These are phyloP conservation scores for Cynoglossus semilaevis DNA, from an alignment of 2,113 vertebrate genomes.

Conservation along the genomic window DNA sequence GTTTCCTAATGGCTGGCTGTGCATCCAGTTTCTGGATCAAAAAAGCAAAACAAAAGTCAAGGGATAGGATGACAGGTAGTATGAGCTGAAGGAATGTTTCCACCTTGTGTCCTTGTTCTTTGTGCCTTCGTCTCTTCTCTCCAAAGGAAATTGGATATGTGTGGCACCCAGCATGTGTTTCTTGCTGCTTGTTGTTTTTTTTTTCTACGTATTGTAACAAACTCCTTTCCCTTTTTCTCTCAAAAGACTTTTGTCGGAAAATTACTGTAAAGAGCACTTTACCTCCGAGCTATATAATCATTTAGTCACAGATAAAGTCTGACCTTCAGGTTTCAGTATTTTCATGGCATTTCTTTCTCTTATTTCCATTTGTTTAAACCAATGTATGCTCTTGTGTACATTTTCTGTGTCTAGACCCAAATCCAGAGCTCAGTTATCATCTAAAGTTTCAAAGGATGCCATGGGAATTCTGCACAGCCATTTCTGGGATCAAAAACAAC, in stretches of 20 bases:
- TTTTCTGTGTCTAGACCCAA: conserved; percentile 19
- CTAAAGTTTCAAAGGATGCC: conserved; percentile 45
- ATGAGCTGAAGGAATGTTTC: conserved; percentile 64
- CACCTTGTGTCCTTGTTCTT: conserved; percentile 59
- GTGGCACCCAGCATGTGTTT: conserved; percentile 61
- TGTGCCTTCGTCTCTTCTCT: conserved; percentile 40
- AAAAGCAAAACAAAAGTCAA: conserved; percentile 54
- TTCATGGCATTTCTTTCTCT: conserved; percentile 27
- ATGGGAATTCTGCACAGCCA: conserved; percentile 34
- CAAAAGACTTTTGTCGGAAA: conserved; percentile 64
- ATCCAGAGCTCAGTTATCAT: conserved; percentile 34
- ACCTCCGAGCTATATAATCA: conserved; percentile 56
- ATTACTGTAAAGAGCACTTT: conserved; percentile 41
- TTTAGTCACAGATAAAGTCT: conserved; percentile 41
- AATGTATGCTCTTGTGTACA: background rate
- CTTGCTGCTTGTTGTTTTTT: conserved; percentile 41
- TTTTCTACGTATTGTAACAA: conserved; percentile 49
- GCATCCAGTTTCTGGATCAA: conserved; percentile 53
- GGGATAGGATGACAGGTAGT: conserved; percentile 55
- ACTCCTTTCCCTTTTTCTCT: conserved; percentile 46
- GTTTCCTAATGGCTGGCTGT: conserved; percentile 49
- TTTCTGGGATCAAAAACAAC: conserved; percentile 43
- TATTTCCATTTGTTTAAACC: background rate
- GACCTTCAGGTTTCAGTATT: conserved; percentile 9
- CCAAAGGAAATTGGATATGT: conserved; percentile 63